Evolutionary conservation across 1,140 invertebrate species (phyloP).

Genomic region (Achroia grisella): DNA sequence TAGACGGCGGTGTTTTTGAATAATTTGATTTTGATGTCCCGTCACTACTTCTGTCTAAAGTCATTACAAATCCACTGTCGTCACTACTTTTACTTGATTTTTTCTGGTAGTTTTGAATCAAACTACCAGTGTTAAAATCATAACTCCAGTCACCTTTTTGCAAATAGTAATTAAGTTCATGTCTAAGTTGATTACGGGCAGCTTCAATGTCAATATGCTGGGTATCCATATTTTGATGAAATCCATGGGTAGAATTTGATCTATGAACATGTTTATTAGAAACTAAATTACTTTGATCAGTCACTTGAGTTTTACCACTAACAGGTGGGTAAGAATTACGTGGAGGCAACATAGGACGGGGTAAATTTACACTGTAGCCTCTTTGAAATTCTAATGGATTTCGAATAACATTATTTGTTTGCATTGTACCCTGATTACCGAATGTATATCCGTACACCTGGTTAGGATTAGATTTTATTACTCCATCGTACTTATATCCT

Average conservation of each 20-base stretch:
- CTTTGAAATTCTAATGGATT: conserved; percentile 74
- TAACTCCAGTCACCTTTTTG: conserved; percentile 71
- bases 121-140: conserved; percentile 62
- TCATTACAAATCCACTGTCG: conserved; percentile 69
- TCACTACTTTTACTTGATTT: conserved; percentile 70
- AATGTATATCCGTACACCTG: conserved; percentile 67
- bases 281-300: conserved; percentile 65
- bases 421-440: conserved; percentile 69
- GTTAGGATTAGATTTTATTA: conserved; percentile 53
- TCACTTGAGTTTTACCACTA: conserved; percentile 68
- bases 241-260: conserved; percentile 72
- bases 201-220: conserved; percentile 63
- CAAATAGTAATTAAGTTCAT: conserved; percentile 65
- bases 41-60: conserved; percentile 66
- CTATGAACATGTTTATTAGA: conserved; percentile 71
- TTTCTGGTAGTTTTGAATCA: conserved; percentile 68
- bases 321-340: conserved; percentile 76
- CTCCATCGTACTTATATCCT: conserved; percentile 61
- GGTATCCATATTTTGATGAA: conserved; percentile 63
- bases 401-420: conserved; percentile 66
- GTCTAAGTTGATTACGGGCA: conserved; percentile 57
- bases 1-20: conserved; percentile 60
- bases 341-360: conserved; percentile 74
- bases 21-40: conserved; percentile 67
- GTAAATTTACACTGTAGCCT: conserved; percentile 71